Base-by-base conservation (phyloP, 2,888 invertebrate species). In the Coenonympha arcania region DNA sequence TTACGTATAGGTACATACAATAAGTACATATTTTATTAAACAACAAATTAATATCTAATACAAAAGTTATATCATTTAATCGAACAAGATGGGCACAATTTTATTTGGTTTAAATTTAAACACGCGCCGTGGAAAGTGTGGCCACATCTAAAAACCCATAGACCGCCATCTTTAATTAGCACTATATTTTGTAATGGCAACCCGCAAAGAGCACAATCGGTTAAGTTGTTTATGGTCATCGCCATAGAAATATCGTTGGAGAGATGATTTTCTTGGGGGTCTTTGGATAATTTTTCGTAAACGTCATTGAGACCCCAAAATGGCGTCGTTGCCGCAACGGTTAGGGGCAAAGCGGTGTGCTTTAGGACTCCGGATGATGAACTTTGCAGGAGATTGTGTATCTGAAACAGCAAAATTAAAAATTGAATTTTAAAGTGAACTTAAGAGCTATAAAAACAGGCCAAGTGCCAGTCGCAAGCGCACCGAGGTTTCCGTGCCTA, bases 71-170 rank as follows among this genome's bases (percentile, higher is more conserved):
- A 24, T 53, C 43, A 56, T 22, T 59, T 39, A 37, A 69, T 58
- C 11, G 68, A 61, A 61, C 87, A 87, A 37, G 79, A 71, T 0
- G 86, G 82, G 43, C 87, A 87, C 24, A 87, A 56, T 57, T 78
- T 86, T 37, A 89, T 66, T 71, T 85, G 87, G 61, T 88, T 88
- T 57, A 89, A 79, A 60, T 87, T 82, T 62, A 90, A 80, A 68
- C 90, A 90, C 4, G 88, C 87, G 0, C 89, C 88, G 44, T 91
- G 90, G 67, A 88, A 90, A 47, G 87, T 86, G 63, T 90, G 90
- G 39, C 89, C 89, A 64, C 90, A 90, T 47, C 85, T 85, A 68
- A 90, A 90, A 40, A 88, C 86, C 76, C 89, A 88, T 2, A 90
- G 68, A 9, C 90, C 90, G 61, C 88, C 89, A 70, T 89, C 88